A percentile compares a stretch with the other conserved stretches of the same genome.
phyloP scores from a whole-genome alignment of 2,888 invertebrate genomes.

The Tribolium freemani region DNA sequence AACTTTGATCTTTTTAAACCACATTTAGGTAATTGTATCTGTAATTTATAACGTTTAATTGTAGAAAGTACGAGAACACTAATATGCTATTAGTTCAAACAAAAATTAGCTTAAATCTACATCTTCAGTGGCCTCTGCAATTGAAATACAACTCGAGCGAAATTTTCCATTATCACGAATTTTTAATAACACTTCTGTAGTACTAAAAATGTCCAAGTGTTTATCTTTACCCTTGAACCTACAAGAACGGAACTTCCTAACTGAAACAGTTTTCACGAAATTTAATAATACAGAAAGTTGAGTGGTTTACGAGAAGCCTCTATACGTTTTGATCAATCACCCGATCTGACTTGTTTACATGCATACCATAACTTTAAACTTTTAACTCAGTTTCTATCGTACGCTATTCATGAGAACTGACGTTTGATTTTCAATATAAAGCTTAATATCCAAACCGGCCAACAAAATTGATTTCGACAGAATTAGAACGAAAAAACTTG shows the following conservation, averaged over 20 bases:
- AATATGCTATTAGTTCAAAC: neutral
- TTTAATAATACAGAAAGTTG: constrained; percentile 22
- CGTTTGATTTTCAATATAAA: neutral
- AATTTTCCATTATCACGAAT: constrained; percentile 10
- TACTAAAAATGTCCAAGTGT: constrained; percentile 10
- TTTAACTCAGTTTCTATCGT: neutral
- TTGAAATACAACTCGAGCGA: neutral
- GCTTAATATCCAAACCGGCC: neutral
- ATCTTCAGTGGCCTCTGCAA: neutral
- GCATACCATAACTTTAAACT: neutral
- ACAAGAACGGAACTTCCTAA: constrained; percentile 9
- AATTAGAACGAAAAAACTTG: neutral
- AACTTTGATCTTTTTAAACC: neutral
- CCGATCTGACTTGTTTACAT: constrained; percentile 1
- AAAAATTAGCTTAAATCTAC: neutral
- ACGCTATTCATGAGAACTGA: neutral
- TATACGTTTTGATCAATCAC: constrained; percentile 14
- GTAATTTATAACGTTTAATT: no score
- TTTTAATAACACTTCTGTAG: constrained; percentile 7
- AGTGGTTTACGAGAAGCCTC: constrained; percentile 12
- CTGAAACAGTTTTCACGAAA: constrained; percentile 21
- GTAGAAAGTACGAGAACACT: neutral
- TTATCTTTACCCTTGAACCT: constrained; percentile 13
- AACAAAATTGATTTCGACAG: neutral
- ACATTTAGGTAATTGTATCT: no score